Evolutionary conservation across 2,888 invertebrate species (phyloP), one percentile per base, ranked within the genome.

Genomic region (Heliconius hortense): DNA sequence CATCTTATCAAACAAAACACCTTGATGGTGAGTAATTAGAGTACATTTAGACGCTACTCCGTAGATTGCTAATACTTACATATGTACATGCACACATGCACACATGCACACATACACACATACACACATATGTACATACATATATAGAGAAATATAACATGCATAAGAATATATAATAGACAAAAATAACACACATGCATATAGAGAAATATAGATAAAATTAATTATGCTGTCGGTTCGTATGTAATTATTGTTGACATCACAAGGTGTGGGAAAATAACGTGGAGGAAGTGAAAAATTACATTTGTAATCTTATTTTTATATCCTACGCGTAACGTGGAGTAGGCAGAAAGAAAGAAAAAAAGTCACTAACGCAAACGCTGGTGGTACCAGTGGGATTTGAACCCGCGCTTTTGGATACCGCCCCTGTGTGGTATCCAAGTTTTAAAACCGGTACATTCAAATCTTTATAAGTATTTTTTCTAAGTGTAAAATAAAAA

Each of bases 1-100:
- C 63, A 68, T 68, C 68, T 48, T 68, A 68, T 68, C 68, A 53
- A 68, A 28, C 48, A 26, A 68, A 68, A 53, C 48, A 68, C 48
- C 68, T 53, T 68, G 53, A 68, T 21, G 68, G 18, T 53, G 43
- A 15, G 21, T 68, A 48, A 68, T 68, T 68, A 63, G 11, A 35
- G 35, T 63, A 68, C 18, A 53, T 53, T 26, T 53, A 68, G 26
- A 68, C 48, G 68, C 48, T 28, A 28, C 15, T 28, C 21, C 28
- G 26, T 68, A 21, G 11, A 48, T 68, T 53, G 2, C 21, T 43
- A 21, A 68, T 2, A 26, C 28, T 53, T 53, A 53, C 43, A 26
- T 26, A 48, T 28, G 24, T 43, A 28, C 21, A 62, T 26, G 28
- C 18, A 63, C 31, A 60, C 24, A 26, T 60, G 15, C 11, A 13